These are phyloP conservation scores for Cylindroiulus punctatus DNA, from an alignment of 2,888 invertebrate species.

Conservation along the genomic window DNA sequence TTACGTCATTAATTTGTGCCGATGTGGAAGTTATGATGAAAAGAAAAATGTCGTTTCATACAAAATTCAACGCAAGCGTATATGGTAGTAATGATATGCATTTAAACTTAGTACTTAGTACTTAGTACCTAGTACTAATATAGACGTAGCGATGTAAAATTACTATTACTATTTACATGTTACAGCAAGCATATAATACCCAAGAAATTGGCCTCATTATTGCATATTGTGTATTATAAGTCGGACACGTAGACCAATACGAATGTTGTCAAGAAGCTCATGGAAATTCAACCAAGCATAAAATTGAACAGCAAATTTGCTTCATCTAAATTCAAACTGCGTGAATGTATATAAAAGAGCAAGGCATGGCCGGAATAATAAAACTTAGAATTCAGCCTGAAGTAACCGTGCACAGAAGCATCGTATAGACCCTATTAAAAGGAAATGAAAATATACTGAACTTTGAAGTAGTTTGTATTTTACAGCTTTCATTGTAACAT, in stretches of 20 bases:
- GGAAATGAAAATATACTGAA: not conserved
- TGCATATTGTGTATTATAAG: constrained; percentile 4
- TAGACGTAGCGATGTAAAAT: not conserved
- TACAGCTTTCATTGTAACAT: no score
- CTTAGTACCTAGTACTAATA: not conserved
- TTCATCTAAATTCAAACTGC: constrained; percentile 38
- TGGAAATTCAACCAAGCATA: constrained; percentile 29
- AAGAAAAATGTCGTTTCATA: not conserved
- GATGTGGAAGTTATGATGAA: not conserved
- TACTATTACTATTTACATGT: constrained; percentile 20
- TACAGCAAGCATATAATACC: not conserved
- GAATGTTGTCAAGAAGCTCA: constrained; percentile 4
- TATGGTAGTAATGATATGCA: not conserved
- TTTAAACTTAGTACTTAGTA: not conserved
- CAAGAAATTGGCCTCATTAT: constrained; percentile 14
- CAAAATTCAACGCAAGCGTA: no score
- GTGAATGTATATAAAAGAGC: constrained; percentile 19
- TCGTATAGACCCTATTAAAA: not conserved
- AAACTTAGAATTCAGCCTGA: not conserved
- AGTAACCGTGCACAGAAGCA: not conserved
- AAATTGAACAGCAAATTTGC: constrained; percentile 33
- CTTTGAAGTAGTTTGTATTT: not conserved
- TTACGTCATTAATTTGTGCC: not conserved
- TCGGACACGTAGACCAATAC: constrained; percentile 10
- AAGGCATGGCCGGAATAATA: not conserved